Evolutionary conservation across 1,140 invertebrate species (phyloP), one percentile per base, ranked within the genome.

Genomic region (Anagrus nilaparvatae): DNA sequence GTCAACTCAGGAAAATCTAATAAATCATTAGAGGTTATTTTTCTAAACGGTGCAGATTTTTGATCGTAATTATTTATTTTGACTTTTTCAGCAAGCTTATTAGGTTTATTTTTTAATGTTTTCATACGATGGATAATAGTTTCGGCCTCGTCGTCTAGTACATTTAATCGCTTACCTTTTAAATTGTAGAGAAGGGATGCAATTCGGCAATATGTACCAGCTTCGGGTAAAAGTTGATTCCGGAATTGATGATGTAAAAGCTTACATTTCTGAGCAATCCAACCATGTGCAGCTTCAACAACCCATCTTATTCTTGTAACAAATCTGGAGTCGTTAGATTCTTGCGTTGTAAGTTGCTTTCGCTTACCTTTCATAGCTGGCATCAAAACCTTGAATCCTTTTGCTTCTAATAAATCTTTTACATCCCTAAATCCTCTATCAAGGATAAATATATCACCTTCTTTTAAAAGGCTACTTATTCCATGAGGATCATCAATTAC

Each of bases 211-310:
- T 36, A 43, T 41, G 46, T 46, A 45, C 47, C 39, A 28, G 35
- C 38, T 28, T 46, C 49, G 35, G 48, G 46, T 13, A 56, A 21
- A 9, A 52, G 20, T 39, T 53, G 51, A 38, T 55, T 54, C 25
- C 51, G 48, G 3, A 55, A 23, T 35, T 40, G 38, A 36, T 55
- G 28, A 44, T 56, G 27, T 17, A 57, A 39, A 18, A 54, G 31
- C n/a, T 44, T 36, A 40, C 35, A 52, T 32, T 55, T 57, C 28
- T 50, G 25, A 18, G 27, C 39, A 34, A 53, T 37, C 4, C 45
- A 44, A 4, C 60, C 57, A 48, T 60, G 59, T 8, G 54, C 51
- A 13, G 54, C 47, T 51, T 63, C 57, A n/a, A 63, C 54, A 6
- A 53, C 52, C 55, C 55, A 62, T 31, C 57, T 45, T 27, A 56